A percentile compares a stretch with the other conserved stretches of the same genome.
Conservation (phyloP, 1,140 invertebrate species). For the Drosophila repletoides region DNA sequence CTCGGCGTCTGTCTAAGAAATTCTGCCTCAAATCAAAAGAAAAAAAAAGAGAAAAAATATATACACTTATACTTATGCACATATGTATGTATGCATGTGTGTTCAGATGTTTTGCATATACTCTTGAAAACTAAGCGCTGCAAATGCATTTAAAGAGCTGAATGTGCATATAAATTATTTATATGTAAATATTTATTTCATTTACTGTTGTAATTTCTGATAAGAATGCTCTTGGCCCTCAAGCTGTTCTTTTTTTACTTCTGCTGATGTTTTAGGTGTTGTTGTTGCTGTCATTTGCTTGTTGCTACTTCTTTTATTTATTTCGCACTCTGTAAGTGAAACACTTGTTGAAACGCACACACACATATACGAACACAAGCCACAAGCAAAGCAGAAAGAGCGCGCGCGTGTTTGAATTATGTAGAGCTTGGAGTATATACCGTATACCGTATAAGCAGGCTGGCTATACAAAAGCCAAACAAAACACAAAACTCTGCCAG, state of each 20-base stretch:
- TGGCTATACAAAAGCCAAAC: constrained; percentile 30
- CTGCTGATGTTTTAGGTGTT: constrained; percentile 10
- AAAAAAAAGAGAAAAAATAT: background rate
- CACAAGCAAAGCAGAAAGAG: constrained; percentile 11
- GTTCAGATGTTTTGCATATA: too few relatives aligned
- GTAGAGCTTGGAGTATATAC: constrained; percentile 27
- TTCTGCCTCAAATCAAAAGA: constrained; percentile 14
- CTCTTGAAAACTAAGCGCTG: too few relatives aligned
- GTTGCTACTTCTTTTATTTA: constrained; percentile 25
- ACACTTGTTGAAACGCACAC: constrained; percentile 50
- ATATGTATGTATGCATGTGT: too few relatives aligned
- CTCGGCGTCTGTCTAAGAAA: background rate
- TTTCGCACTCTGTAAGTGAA: constrained; percentile 35
- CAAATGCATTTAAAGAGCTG: background rate
- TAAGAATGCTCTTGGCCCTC: constrained; percentile 21
- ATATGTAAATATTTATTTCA: constrained; percentile 15
- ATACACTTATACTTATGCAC: too few relatives aligned
- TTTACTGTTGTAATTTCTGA: constrained; percentile 37
- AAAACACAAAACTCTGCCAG: constrained; percentile 29
- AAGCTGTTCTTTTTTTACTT: constrained; percentile 4
- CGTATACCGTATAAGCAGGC: constrained; percentile 19
- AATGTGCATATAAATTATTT: constrained; percentile 16
- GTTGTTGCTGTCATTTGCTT: constrained; percentile 30
- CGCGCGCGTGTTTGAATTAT: constrained; percentile 34
- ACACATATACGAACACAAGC: constrained; percentile 7